Conservation (phyloP, 2,797 vertebrate species). For the Leuciscus waleckii region DNA sequence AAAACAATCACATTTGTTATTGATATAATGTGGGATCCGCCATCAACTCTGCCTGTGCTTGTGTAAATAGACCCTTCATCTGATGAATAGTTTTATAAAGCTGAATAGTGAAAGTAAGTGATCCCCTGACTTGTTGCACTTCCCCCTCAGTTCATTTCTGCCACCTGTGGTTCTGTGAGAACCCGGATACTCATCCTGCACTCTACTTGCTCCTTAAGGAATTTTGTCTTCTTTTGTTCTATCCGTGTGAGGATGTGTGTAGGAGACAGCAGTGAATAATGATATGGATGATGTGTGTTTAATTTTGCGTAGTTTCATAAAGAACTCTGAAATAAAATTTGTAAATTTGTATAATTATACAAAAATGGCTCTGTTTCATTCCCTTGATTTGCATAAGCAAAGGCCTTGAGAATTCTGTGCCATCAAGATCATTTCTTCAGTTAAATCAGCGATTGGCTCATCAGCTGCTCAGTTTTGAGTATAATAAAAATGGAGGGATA, state of each 20-base stretch:
- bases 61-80: slow-evolving; percentile 5
- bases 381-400: neutral
- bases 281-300: slow-evolving; percentile 41
- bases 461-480: neutral
- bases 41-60: neutral
- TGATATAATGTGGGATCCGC: neutral
- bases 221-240: slow-evolving; percentile 20
- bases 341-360: slow-evolving; percentile 52
- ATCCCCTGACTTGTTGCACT: slow-evolving; percentile 46
- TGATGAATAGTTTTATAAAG: slow-evolving; percentile 9
- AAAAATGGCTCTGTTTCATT: neutral
- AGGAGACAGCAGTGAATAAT: slow-evolving; percentile 11
- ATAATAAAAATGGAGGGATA: neutral
- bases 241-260: slow-evolving; percentile 22
- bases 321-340: slow-evolving; percentile 53
- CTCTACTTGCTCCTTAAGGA: slow-evolving; percentile 21
- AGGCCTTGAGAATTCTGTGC: neutral
- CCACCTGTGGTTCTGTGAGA: neutral
- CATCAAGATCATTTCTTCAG: neutral
- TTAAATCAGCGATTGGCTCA: neutral
- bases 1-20: neutral
- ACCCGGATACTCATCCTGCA: slow-evolving; percentile 21
- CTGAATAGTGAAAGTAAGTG: slow-evolving; percentile 33
- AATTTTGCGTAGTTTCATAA: slow-evolving; percentile 48
- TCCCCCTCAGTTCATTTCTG: neutral